Evolutionary conservation across 2,888 invertebrate genomes (phyloP).

Genomic region (Eristalinus sepulchralis): DNA sequence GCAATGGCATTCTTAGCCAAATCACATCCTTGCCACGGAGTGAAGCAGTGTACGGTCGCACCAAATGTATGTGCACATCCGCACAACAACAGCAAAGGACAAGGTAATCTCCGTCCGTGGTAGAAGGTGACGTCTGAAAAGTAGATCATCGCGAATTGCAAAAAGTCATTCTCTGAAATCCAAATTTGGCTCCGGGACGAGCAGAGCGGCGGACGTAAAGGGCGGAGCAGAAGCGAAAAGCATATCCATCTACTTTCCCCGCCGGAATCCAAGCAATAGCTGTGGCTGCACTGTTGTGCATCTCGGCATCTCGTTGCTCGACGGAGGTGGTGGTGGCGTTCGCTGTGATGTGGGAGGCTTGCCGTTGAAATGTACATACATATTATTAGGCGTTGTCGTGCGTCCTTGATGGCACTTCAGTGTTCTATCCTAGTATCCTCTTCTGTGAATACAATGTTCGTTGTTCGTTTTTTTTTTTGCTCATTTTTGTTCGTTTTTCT

Average conservation of each 20-base stretch:
- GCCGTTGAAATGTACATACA: constrained; percentile 55
- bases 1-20: constrained; percentile 38
- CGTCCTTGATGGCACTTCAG: constrained; percentile 63
- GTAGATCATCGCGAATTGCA: constrained; percentile 62
- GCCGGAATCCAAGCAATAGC: constrained; percentile 32
- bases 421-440: constrained; percentile 50
- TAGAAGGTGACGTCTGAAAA: constrained; percentile 52
- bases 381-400: constrained; percentile 58
- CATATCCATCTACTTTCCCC: not conserved
- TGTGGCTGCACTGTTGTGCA: not conserved
- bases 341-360: constrained; percentile 11
- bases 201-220: not conserved
- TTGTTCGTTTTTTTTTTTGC: constrained; percentile 18
- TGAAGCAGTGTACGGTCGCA: not conserved
- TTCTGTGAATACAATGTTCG: constrained; percentile 46
- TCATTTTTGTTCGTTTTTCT: not conserved
- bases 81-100: constrained; percentile 26
- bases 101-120: constrained; percentile 52
- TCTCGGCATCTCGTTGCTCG: not conserved
- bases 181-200: constrained; percentile 45
- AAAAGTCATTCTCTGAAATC: constrained; percentile 58
- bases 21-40: constrained; percentile 52
- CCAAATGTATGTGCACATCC: not conserved
- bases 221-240: not conserved
- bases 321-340: not conserved